A percentile compares a stretch with the other conserved stretches of the same genome.
Conservation (phyloP, 2,113 vertebrate genomes). For the Nothoprocta perdicaria region DNA sequence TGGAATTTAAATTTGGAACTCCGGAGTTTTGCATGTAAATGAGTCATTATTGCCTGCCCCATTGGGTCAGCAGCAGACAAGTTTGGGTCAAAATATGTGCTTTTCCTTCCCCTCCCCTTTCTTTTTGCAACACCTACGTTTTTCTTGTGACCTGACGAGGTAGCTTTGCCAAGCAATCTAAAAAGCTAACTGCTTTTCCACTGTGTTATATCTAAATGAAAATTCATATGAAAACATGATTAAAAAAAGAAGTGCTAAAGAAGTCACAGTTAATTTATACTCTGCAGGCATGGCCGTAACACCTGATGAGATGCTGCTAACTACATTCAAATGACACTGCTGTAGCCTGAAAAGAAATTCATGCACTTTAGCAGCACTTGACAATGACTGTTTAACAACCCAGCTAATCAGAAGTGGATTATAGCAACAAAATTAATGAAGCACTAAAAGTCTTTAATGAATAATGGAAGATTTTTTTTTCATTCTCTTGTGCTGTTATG, state of each 20-base stretch:
- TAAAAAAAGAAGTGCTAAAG: background rate
- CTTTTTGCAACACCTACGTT: background rate
- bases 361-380: conserved; percentile 33
- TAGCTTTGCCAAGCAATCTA: background rate
- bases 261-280: conserved; percentile 6
- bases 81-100: background rate
- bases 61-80: background rate
- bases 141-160: background rate
- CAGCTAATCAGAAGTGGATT: conserved; percentile 43
- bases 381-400: conserved; percentile 47
- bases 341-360: conserved; percentile 20
- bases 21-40: background rate
- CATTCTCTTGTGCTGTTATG: background rate
- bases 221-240: background rate
- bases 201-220: background rate
- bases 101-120: background rate
- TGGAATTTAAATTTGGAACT: conserved; percentile 4
- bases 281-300: background rate
- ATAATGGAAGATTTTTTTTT: conserved; percentile 28
- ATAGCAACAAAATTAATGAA: conserved; percentile 56
- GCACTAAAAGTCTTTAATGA: conserved; percentile 44
- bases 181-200: background rate
- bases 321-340: background rate
- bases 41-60: background rate
- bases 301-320: conserved; percentile 29